Evolutionary conservation across 2,888 invertebrate species (phyloP).

Genomic region (Meloe dianella): DNA sequence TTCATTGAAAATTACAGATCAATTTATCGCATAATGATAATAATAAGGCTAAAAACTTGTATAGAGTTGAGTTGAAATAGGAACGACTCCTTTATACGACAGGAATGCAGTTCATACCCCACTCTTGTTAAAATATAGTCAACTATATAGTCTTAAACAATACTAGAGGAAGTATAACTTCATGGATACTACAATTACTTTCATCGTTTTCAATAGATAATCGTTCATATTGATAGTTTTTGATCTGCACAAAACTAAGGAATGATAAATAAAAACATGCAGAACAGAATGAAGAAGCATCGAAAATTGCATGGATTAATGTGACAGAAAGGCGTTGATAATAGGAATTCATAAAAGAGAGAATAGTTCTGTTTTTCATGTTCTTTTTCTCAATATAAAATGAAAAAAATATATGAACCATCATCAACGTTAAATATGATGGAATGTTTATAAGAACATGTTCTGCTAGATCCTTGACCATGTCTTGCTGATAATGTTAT

Average conservation of each 20-base stretch:
- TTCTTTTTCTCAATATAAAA: background rate
- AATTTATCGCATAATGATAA: too few relatives aligned
- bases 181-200: background rate
- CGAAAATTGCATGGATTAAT: background rate
- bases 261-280: background rate
- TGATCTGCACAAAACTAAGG: background rate
- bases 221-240: background rate
- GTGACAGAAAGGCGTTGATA: constrained; percentile 10
- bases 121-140: background rate
- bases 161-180: background rate
- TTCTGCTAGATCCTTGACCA: constrained; percentile 10
- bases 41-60: background rate
- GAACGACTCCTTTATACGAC: background rate
- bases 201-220: background rate
- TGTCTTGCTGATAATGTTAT: constrained; percentile 11
- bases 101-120: background rate
- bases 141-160: constrained; percentile 4
- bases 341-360: constrained; percentile 10
- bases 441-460: constrained; percentile 10
- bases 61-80: background rate
- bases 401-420: background rate
- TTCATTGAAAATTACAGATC: too few relatives aligned
- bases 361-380: background rate
- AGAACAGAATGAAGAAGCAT: background rate
- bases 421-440: constrained; percentile 6